Base-by-base conservation (phyloP, 2,113 vertebrate genomes). In the Asarcornis scutulata region DNA sequence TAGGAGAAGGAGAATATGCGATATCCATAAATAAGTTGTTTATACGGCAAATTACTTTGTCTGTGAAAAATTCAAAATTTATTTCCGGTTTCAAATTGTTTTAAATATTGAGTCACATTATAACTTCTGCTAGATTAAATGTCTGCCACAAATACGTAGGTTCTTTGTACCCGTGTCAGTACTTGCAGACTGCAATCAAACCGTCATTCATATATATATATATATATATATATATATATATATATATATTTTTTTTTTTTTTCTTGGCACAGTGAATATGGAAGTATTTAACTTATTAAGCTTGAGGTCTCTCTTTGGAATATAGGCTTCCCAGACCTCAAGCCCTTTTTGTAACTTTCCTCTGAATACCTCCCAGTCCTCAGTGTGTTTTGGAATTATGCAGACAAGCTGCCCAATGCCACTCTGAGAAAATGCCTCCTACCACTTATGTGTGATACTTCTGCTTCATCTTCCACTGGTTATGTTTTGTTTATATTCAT, bases 201-300 rank as follows among this genome's bases (percentile, higher is more conserved):
- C 40, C 62, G 59, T 16, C 14, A 69, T 84, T 82, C 53, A 55
- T 67, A 48, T 48, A 48, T 48, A 48, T 48, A 48, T 48, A 48
- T 48, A 22, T 46, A 21, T 46, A 17, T 44, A 17, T 44, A 44
- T 44, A 42, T 81, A 46, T 46, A 46, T 46, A 20, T 46, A 18
- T 46, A 17, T 42, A 16, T 42, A 42, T 42, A 42, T 81, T n/a
- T n/a, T 77, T 68, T 22, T 63, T 38, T 31, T 31, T 52, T 29
- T 42, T 52, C 36, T 82, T 80, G 88, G 88, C 72, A 31, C 0
- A 1, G 27, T 36, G 68, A 85, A 44, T 42, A 90, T 58, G 63
- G 50, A 96, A 91, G 22, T 59, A 77, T 89, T 93, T 86, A 89
- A 86, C 31, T 79, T 68, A 76, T 13, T 62, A 87, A 81, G 31